Percentiles rank a stretch among this genome's conserved stretches.
phyloP scores from a whole-genome alignment of 2,797 vertebrate species.

The Monodelphis domestica region DNA sequence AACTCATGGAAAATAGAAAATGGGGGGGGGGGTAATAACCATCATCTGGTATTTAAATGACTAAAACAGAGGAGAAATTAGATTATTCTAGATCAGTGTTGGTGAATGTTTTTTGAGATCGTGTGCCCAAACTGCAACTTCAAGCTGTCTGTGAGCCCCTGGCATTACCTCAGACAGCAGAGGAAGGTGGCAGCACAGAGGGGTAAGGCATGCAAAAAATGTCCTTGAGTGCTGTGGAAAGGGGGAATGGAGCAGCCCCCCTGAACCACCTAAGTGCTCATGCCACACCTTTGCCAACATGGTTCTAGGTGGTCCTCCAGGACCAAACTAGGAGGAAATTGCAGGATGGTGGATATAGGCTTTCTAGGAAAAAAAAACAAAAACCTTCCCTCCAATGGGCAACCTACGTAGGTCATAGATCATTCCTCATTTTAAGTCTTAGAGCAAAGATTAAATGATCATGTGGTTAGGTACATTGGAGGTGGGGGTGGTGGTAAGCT shows the following conservation, averaged over 20 bases:
- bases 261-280: too few relatives aligned
- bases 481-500: accelerated
- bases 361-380: not conserved
- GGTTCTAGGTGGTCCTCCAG: not conserved
- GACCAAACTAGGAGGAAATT: not conserved
- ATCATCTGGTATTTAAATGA: not conserved
- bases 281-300: too few relatives aligned
- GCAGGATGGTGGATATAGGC: not conserved
- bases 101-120: too few relatives aligned
- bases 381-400: not conserved
- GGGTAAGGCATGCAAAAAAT: too few relatives aligned
- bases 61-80: not conserved
- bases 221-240: too few relatives aligned
- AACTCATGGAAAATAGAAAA: not conserved
- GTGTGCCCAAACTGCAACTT: too few relatives aligned
- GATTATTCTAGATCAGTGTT: not conserved
- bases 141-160: too few relatives aligned
- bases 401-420: not conserved
- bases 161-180: too few relatives aligned
- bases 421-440: not conserved
- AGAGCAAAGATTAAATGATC: not conserved
- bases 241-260: too few relatives aligned
- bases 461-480: not conserved
- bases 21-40: not conserved
- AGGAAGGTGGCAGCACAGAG: too few relatives aligned